Evolutionary conservation across 2,888 invertebrate genomes (phyloP), one percentile per base, ranked within the genome.

Genomic region (Orchesellides sinensis): DNA sequence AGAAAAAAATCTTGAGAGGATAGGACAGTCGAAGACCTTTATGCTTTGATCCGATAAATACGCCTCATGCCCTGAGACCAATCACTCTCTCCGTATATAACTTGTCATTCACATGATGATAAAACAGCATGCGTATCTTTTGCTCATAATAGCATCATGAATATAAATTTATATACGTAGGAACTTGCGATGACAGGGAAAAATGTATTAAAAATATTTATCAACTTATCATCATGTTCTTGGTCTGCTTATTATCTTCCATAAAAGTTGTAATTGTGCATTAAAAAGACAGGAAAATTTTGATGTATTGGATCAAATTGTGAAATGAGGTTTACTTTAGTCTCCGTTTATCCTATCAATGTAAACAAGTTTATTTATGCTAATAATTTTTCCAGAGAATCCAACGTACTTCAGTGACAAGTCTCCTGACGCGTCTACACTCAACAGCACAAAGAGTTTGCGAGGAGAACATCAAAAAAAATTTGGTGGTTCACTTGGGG

Each of bases 401-500:
- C 85, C 85, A 35, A 80, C 78, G 0, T 85, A 85, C 69, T 85
- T 85, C 47, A 68, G 68, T 23, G 85, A 85, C 61, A 68, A 61
- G 27, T 14, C 61, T 63, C 35, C 63, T 23, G 40, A 63, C 23
- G 49, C 45, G 8, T 66, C 27, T 17, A 59, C 25, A 25, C 45
- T 59, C 23, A 19, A 23, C 56, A 74, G 65, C 12, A 47, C 19
- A 27, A 45, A 78, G n/a, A n/a, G n/a, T 17, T 12, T n/a, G 49
- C 19, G 59, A 29, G 29, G 0, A 25, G 47, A 32, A 47, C 29
- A 40, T 35, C n/a, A 63, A 17, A n/a, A n/a, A n/a, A n/a, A n/a
- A n/a, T n/a, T n/a, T n/a, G n/a, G n/a, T n/a, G n/a, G n/a, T n/a
- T n/a, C n/a, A n/a, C 32, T 27, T 25, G 47, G 68, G 69, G 61